These are phyloP conservation scores for Hozukius guyotensis DNA, from an alignment of 2,797 vertebrate species.

Conservation along the genomic window DNA sequence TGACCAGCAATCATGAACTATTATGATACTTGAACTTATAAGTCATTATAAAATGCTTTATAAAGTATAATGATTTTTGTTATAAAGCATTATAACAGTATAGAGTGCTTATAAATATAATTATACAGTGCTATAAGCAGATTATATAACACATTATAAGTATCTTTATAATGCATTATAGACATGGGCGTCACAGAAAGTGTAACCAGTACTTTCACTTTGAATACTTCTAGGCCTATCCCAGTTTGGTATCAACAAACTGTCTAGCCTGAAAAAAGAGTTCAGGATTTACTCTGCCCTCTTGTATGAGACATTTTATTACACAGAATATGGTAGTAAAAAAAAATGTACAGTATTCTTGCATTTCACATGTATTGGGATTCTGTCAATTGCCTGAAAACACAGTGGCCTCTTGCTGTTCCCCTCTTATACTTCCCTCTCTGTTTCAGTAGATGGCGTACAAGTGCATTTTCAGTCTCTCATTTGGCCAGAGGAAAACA, in stretches of 20 bases:
- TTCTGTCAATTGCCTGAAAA: neutral
- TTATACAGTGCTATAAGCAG: neutral
- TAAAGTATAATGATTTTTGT: neutral
- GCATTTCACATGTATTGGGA: neutral
- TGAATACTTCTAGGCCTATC: neutral
- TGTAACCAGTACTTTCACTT: neutral
- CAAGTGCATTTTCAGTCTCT: conserved; percentile 28
- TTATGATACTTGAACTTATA: neutral
- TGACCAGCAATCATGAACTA: neutral
- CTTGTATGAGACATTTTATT: neutral
- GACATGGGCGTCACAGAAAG: neutral
- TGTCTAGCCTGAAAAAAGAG: neutral
- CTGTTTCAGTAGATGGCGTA: conserved; percentile 77
- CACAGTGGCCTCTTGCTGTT: conserved; percentile 13
- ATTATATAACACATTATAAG: neutral
- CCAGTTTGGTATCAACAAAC: neutral
- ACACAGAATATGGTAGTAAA: neutral
- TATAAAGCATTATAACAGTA: too few relatives aligned
- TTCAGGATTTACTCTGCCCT: neutral
- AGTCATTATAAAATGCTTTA: neutral
- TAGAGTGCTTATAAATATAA: neutral
- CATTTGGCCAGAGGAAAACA: neutral
- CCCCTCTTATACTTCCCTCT: neutral
- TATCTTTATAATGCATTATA: neutral
- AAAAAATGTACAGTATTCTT: neutral